Base-by-base conservation (phyloP, 1,140 invertebrate genomes). In the Drosophila virilis region DNA sequence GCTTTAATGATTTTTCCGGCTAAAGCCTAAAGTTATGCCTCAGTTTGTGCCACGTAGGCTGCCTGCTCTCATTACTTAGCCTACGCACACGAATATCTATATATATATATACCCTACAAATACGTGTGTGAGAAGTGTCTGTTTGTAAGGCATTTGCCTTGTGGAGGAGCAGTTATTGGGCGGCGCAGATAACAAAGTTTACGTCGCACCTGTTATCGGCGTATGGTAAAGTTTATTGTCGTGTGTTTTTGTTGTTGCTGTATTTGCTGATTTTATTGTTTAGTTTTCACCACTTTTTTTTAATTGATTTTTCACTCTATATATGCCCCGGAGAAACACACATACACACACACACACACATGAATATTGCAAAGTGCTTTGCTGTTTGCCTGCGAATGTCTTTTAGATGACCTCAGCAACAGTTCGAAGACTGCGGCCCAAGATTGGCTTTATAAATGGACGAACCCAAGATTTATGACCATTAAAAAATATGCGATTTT, bases 1-100 rank as follows among this genome's bases (percentile, higher is more conserved):
- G 32, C 17, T 67, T 72, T 72, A 59, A 72, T 67, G 46, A 45
- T n/a, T 60, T 68, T 73, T 68, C 48, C 40, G 59, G 42, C 37
- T 48, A 60, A 79, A 77, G 83, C 83, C 83, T 88, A 88, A 88
- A 88, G 84, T 89, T 88, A 88, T 88, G 83, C 83, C 69, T 48
- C 52, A 79, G 12, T 84, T 83, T 70, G n/a, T 48, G 42, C n/a
- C 6, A 40, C 60, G 43, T 60, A n/a, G 40, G 15, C 22, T 33
- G 48, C 45, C 61, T 43, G 59, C 40, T 46, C 17, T 32, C 22
- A 64, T 65, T 66, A 58, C 22, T 28, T 28, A 28, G 22, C 22
- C 22, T 28, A 28, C 42, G 37, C 40, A 57, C 61, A 50, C 32
- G 15, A 12, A 35, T 8, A 65, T 37, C 43, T 17, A 43, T 35